Percentiles rank a stretch among this genome's conserved stretches.
phyloP scores from a whole-genome alignment of 2,113 vertebrate species.

The Gymnogyps californianus region DNA sequence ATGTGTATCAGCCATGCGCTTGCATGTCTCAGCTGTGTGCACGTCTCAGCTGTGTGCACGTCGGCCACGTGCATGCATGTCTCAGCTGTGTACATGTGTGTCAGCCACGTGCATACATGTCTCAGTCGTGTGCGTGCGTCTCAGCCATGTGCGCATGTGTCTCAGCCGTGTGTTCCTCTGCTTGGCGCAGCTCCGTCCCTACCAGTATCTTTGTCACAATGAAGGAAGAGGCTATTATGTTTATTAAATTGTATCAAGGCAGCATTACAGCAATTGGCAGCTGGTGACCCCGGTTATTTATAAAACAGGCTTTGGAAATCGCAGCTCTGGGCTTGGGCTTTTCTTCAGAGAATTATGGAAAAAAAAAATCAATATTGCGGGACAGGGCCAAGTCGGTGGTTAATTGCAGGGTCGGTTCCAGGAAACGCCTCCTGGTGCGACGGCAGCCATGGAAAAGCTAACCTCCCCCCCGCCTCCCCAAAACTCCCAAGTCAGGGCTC shows the following conservation, averaged over 20 bases:
- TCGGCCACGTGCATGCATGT: not conserved
- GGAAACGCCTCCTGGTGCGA: not conserved
- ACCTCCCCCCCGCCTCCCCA: fast-evolving
- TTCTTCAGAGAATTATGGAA: not conserved
- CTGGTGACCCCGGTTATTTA: slow-evolving; percentile 58
- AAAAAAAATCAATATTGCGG: not conserved
- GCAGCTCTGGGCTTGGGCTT: slow-evolving; percentile 14
- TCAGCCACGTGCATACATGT: not conserved
- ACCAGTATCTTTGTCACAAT: not conserved
- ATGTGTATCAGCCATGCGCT: not conserved
- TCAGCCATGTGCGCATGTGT: not conserved
- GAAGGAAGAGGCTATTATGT: slow-evolving; percentile 40
- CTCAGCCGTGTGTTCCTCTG: not conserved
- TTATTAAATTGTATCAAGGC: slow-evolving; percentile 50
- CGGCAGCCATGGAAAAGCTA: not conserved
- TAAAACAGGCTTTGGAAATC: slow-evolving; percentile 39
- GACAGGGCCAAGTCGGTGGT: not conserved
- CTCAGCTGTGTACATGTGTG: not conserved
- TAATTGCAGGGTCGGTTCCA: not conserved
- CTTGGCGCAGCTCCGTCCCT: not conserved
- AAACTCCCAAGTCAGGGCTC: not conserved
- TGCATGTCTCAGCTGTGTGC: no score
- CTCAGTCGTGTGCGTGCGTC: fast-evolving
- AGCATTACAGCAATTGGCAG: slow-evolving; percentile 42
- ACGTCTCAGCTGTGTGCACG: fast-evolving